Evolutionary conservation across 2,888 invertebrate species (phyloP), one percentile per base, ranked within the genome.

Genomic region (Cheilosia grossa): DNA sequence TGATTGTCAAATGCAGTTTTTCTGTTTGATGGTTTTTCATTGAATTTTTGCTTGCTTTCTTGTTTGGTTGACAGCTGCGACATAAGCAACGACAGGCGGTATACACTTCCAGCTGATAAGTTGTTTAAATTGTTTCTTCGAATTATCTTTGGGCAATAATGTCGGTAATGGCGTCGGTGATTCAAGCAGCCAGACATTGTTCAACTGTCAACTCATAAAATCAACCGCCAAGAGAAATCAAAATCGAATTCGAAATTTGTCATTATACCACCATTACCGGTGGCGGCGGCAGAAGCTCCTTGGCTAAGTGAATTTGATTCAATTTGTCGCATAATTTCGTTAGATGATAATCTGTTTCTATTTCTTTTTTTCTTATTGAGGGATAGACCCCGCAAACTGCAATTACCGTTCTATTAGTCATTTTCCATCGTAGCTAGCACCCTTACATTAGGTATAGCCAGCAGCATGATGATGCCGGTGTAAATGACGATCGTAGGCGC

Each of bases 321-420:
- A 81, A 85, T 81, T 85, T 81, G 33, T 47, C 72, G 81, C 81
- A 85, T 81, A 80, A 80, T 80, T 75, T 85, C 69, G 47, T 85
- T 75, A 66, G 53, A 74, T 63, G 53, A 74, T 63, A 72, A 77
- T 80, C 49, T 42, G 59, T 42, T 47, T 63, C 44, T 47, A 64
- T 61, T 9, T 30, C 30, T 47, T 17, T n/a, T 42, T 13, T 53
- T 58, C 53, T 75, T 58, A 54, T 70, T 81, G 69, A 79, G 66
- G 42, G 27, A 56, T 67, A 61, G 70, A 75, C 69, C 49, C 75
- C 49, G 58, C 72, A 75, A 75, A 69, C 81, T 77, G 72, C 72
- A 85, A 85, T 85, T 85, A 77, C 70, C 49, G 61, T 56, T 49
- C 85, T 72, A 72, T 77, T 85, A 75, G 81, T 81, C 81, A 81